These are phyloP conservation scores for Meteorus sp. DNA, from an alignment of 1,140 invertebrate species.

Conservation along the genomic window DNA sequence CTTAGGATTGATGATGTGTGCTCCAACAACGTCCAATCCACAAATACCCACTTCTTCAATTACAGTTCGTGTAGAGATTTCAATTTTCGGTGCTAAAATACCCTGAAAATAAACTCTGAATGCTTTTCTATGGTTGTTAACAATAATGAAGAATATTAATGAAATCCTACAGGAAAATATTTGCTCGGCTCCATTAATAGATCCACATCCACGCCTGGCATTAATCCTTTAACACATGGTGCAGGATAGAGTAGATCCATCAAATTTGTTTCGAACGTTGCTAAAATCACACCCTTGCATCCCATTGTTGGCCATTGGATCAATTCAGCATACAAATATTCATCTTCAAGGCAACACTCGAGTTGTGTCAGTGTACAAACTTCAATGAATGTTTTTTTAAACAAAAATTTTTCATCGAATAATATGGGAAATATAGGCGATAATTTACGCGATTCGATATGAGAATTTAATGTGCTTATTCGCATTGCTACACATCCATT, in stretches of 20 bases:
- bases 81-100: slow-evolving; percentile 64
- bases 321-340: slow-evolving; percentile 65
- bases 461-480: slow-evolving; percentile 64
- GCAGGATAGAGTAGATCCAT: slow-evolving; percentile 67
- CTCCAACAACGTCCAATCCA: slow-evolving; percentile 23
- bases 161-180: slow-evolving; percentile 64
- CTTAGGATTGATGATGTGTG: slow-evolving; percentile 52
- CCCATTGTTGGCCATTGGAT: slow-evolving; percentile 64
- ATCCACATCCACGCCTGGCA: slow-evolving; percentile 64
- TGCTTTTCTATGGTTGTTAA: too few species aligned
- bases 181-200: slow-evolving; percentile 68
- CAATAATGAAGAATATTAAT: not conserved
- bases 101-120: slow-evolving; percentile 48
- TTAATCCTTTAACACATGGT: slow-evolving; percentile 50
- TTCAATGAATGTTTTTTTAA: slow-evolving; percentile 64
- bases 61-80: slow-evolving; percentile 61
- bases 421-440: slow-evolving; percentile 67
- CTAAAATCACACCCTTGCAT: slow-evolving; percentile 58
- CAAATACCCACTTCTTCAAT: slow-evolving; percentile 57
- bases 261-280: slow-evolving; percentile 65
- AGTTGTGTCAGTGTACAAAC: slow-evolving; percentile 57
- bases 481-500: slow-evolving; percentile 68
- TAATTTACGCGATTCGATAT: slow-evolving; percentile 62
- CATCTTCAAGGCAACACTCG: slow-evolving; percentile 55
- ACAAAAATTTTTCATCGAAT: slow-evolving; percentile 68